Percentiles rank a stretch among this genome's conserved stretches.
Conservation (phyloP, 1,140 invertebrate genomes). For the Micrasema longulum region DNA sequence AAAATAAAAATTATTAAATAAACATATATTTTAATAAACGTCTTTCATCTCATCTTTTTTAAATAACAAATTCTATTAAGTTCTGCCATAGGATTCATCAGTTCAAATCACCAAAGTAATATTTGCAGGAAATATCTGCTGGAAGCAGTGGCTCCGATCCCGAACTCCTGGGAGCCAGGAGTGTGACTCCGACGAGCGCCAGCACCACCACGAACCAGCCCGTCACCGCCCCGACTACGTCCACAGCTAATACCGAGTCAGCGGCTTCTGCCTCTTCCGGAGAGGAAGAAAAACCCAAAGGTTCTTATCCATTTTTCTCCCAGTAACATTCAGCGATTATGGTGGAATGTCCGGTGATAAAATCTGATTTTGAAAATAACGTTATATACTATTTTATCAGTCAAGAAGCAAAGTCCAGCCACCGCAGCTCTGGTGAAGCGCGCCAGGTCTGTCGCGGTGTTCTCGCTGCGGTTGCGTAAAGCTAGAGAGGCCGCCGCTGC, state of each 20-base stretch:
- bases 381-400: conserved; percentile 56
- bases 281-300: conserved; percentile 66
- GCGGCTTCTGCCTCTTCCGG: conserved; percentile 62
- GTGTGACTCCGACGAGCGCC: conserved; percentile 41
- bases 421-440: conserved; percentile 82
- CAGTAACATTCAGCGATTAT: too few relatives aligned
- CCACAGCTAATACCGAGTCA: conserved; percentile 54
- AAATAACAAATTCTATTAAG: too few relatives aligned
- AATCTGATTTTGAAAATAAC: background rate
- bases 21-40: too few relatives aligned
- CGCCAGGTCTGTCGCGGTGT: conserved; percentile 84
- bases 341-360: background rate
- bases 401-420: conserved; percentile 74
- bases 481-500: conserved; percentile 79
- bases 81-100: too few relatives aligned
- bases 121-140: conserved; percentile 47
- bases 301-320: conserved; percentile 45
- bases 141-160: conserved; percentile 51
- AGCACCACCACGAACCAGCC: conserved; percentile 7
- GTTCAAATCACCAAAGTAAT: too few relatives aligned
- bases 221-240: conserved; percentile 49
- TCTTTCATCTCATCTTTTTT: too few relatives aligned
- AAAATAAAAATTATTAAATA: too few relatives aligned
- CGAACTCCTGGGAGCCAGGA: conserved; percentile 45
- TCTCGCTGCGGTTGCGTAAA: conserved; percentile 82